Evolutionary conservation across 2,888 invertebrate genomes (phyloP).

Genomic region (Lagria hirta): DNA sequence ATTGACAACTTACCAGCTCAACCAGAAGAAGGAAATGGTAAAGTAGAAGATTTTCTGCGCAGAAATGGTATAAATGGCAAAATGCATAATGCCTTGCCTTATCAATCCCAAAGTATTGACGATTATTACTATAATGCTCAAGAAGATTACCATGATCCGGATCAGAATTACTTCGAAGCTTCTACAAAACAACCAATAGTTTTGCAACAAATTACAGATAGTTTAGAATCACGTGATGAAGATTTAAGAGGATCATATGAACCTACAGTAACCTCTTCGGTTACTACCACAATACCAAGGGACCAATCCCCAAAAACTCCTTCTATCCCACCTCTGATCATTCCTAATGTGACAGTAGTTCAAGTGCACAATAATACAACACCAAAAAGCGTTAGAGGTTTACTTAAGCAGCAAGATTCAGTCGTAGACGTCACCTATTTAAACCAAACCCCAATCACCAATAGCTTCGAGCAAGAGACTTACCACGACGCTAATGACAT

Average conservation of each 20-base stretch:
- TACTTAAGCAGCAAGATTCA: constrained; percentile 56
- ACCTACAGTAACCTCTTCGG: constrained; percentile 57
- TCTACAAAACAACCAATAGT: constrained; percentile 35
- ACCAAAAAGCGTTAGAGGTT: too few species aligned
- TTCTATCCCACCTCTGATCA: too few species aligned
- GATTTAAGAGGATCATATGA: constrained; percentile 61
- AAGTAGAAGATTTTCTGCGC: too few species aligned
- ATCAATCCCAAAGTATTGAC: too few species aligned
- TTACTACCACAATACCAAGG: constrained; percentile 50
- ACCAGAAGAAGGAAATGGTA: constrained; percentile 40
- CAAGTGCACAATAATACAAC: constrained; percentile 27
- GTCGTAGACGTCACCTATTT: constrained; percentile 43
- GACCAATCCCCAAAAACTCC: constrained; percentile 48
- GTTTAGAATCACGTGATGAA: constrained; percentile 59
- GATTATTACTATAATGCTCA: constrained; percentile 46
- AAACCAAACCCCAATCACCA: constrained; percentile 17
- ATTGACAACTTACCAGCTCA: constrained; percentile 61
- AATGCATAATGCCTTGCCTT: constrained; percentile 24
- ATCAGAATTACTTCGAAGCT: too few species aligned
- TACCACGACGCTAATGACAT: constrained; percentile 21
- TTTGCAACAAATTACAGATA: constrained; percentile 57
- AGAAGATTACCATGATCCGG: constrained; percentile 37
- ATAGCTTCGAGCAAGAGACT: constrained; percentile 14
- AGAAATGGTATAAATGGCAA: constrained; percentile 8
- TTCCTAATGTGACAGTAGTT: constrained; percentile 46